phyloP scores from a whole-genome alignment of 2,888 invertebrate genomes.

The Drosophila setosimentum region DNA sequence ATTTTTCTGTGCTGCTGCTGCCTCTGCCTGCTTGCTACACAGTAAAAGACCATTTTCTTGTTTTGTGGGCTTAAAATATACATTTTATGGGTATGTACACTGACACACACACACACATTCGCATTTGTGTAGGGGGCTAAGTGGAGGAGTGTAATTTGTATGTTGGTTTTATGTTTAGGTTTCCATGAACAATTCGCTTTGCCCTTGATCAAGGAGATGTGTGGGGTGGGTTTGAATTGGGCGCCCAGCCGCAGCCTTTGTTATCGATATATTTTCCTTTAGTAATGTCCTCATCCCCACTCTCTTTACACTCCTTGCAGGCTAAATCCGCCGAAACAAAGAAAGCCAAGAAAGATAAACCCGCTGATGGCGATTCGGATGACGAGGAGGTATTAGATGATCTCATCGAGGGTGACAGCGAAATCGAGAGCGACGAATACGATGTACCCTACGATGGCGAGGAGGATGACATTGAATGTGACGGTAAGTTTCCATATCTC shows the following conservation, averaged over 20 bases:
- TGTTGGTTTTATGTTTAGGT: conserved; percentile 46
- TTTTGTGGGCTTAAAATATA: conserved; percentile 77
- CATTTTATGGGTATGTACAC: conserved; percentile 66
- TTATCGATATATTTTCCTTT: conserved; percentile 27
- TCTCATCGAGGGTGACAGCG: conserved; percentile 83
- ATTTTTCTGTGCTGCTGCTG: conserved; percentile 61
- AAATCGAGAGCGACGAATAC: conserved; percentile 84
- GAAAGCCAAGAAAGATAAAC: conserved; percentile 85
- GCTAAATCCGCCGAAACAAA: conserved; percentile 85
- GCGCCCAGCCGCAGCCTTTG: conserved; percentile 27
- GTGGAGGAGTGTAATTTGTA: conserved; percentile 38
- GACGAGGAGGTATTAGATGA: conserved; percentile 83
- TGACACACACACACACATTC: conserved; percentile 14
- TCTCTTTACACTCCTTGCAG: conserved; percentile 60
- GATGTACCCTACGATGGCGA: conserved; percentile 84
- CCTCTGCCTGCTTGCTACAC: conserved; percentile 17
- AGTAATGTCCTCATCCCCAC: conserved; percentile 22
- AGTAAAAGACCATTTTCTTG: conserved; percentile 48
- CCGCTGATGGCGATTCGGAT: conserved; percentile 81
- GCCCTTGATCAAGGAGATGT: conserved; percentile 81
- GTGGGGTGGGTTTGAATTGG: conserved; percentile 68
- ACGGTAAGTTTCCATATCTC: conserved; percentile 66
- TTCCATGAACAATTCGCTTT: conserved; percentile 40
- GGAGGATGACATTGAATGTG: conserved; percentile 84
- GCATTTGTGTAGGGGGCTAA: conserved; percentile 21